Evolutionary conservation across 64 coral and sea anemone genomes (phyloP), one percentile per base, ranked within the genome.

Genomic region (Actinia equina): DNA sequence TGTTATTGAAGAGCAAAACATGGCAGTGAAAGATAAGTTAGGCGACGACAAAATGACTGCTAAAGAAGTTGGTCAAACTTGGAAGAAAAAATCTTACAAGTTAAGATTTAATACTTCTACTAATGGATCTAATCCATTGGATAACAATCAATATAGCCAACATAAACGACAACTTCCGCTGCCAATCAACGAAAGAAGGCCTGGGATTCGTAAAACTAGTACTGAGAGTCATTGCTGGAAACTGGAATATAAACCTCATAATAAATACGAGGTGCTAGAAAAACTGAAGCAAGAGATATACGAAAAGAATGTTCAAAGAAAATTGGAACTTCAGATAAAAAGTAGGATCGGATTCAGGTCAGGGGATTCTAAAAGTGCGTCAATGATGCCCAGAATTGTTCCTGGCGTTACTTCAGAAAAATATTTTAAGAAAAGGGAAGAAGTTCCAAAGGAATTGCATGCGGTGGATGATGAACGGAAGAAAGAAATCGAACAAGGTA

Each of bases 251-350:
- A 74, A 37, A 17, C 26, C 69, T 26, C 12, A 37, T 41, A 30
- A 74, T 37, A 74, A 74, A 74, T 1, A 16, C 23, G 69, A 74
- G 19, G 26, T 74, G 69, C 27, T 74, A 41, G 69, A 74, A 74
- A 74, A 74, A 74, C 69, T 74, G 69, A 74, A 74, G 26, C 69
- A 74, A 74, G 69, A 74, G 13, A 74, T 74, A 30, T 74, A 74
- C 25, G 69, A 26, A 74, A 74, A 74, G 23, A 74, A 74, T 74
- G 15, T 74, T 37, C 69, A 74, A 30, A 74, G 69, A 15, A 26
- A 74, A 74, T 41, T 74, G 12, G 69, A 74, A 12, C 26, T 74
- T 74, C 69, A 37, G 69, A 3, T 74, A 14, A 74, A 74, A 14
- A 74, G 69, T 74, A 74, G 26, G 26, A 41, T 37, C 13, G 69